Conservation (phyloP, 1,140 invertebrate genomes). For the Drosophila guanche region DNA sequence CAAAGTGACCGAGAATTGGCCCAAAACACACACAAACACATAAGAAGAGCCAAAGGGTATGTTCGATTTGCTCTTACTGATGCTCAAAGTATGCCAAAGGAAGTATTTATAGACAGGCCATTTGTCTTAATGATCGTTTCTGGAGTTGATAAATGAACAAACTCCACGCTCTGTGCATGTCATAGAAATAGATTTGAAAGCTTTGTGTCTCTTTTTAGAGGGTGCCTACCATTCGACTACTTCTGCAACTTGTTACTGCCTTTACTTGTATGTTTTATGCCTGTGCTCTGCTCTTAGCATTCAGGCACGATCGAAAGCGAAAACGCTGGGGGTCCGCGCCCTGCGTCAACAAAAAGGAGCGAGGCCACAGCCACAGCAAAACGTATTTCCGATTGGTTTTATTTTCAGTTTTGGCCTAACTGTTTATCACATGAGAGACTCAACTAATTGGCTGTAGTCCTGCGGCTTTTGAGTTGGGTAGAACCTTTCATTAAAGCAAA, state of each 20-base stretch:
- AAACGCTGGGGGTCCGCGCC: constrained; percentile 66
- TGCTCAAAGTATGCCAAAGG: too few relatives aligned
- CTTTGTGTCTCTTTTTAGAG: background rate
- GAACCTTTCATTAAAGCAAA: constrained; percentile 51
- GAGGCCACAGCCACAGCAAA: constrained; percentile 19
- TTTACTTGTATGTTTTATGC: background rate
- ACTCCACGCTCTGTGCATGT: too few relatives aligned
- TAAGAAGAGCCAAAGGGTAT: background rate
- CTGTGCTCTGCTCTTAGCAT: background rate
- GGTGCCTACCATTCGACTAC: background rate
- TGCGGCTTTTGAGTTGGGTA: constrained; percentile 50
- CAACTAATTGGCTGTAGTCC: constrained; percentile 60
- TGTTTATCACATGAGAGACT: constrained; percentile 67
- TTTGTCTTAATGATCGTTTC: too few relatives aligned
- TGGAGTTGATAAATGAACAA: too few relatives aligned
- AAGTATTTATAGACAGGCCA: too few relatives aligned
- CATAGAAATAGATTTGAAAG: too few relatives aligned
- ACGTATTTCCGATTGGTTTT: constrained; percentile 36
- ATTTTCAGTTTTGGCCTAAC: constrained; percentile 51
- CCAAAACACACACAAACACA: constrained; percentile 39
- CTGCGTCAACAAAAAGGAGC: constrained; percentile 49
- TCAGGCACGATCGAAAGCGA: constrained; percentile 67
- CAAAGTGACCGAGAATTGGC: constrained; percentile 68
- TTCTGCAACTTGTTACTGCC: background rate
- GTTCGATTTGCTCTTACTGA: too few relatives aligned